phyloP scores from a whole-genome alignment of 2,113 vertebrate genomes.

The Sylvietta virens region DNA sequence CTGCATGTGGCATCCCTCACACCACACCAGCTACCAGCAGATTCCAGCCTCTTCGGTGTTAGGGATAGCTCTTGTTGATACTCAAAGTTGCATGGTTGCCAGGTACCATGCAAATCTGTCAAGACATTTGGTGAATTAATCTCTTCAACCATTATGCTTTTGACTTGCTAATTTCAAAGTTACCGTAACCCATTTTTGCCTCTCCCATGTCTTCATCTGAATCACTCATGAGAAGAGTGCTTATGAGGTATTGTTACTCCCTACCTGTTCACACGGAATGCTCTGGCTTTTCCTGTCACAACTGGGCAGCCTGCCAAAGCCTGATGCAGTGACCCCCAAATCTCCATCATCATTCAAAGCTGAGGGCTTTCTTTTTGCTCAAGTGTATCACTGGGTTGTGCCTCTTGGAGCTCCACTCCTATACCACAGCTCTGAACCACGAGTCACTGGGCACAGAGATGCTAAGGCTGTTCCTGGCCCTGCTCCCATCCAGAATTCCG shows the following conservation, averaged over 20 bases:
- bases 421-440: not conserved
- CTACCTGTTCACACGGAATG: not conserved
- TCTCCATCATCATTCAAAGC: not conserved
- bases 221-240: slow-evolving; percentile 3
- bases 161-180: not conserved
- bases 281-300: not conserved
- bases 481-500: rapidly evolving
- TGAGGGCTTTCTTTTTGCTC: not conserved
- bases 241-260: slow-evolving; percentile 23
- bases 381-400: not conserved
- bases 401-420: not conserved
- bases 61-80: not conserved
- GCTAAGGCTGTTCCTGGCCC: not conserved
- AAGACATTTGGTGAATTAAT: not conserved
- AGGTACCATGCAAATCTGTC: not conserved
- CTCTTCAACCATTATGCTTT: not conserved
- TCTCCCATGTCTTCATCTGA: slow-evolving; percentile 5
- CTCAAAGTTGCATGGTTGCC: not conserved
- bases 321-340: not conserved
- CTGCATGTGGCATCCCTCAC: not conserved
- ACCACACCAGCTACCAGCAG: not conserved
- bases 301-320: not conserved
- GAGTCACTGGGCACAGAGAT: not conserved
- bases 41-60: not conserved
- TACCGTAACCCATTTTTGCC: not conserved